These are phyloP conservation scores for Epizoanthus ramosus DNA, from an alignment of 92 coral and sea anemone species.

Conservation along the genomic window DNA sequence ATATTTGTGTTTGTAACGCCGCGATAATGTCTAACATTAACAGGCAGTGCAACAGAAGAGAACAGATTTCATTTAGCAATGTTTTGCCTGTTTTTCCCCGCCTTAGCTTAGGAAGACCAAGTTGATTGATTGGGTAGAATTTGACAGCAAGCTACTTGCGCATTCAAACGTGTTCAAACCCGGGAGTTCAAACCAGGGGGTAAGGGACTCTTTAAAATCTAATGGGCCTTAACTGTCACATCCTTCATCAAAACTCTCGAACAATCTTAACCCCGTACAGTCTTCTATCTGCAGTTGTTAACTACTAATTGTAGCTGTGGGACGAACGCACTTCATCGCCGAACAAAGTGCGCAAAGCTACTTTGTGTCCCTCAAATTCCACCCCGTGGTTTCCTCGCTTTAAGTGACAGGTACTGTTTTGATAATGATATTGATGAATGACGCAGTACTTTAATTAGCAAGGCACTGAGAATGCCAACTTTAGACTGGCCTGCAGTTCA, in stretches of 20 bases:
- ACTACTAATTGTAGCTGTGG: not conserved
- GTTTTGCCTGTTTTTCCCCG: conserved; percentile 3
- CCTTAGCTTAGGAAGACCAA: not conserved
- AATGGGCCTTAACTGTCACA: conserved; percentile 33
- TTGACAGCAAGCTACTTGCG: conserved; percentile 11
- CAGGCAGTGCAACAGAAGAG: not conserved
- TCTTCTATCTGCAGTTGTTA: conserved; percentile 2
- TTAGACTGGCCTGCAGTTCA: conserved; percentile 76
- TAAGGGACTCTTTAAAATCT: conserved; percentile 30
- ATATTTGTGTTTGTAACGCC: not conserved
- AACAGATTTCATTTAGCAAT: conserved; percentile 4
- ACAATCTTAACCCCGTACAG: conserved; percentile 37
- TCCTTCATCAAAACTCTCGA: conserved; percentile 46
- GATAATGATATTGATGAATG: conserved; percentile 83
- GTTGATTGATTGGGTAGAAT: not conserved
- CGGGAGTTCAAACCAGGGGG: conserved; percentile 20
- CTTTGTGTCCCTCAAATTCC: not conserved
- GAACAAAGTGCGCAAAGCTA: too few relatives aligned
- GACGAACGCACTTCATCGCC: too few relatives aligned
- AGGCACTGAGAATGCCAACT: conserved; percentile 88
- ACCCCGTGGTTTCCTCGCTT: conserved; percentile 25
- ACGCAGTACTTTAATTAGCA: conserved; percentile 72
- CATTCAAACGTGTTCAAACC: conserved; percentile 7
- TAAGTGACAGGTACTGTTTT: conserved; percentile 43
- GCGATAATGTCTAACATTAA: conserved; percentile 7